Evolutionary conservation across 2,888 invertebrate species (phyloP).

Genomic region (Conistra vaccinii): DNA sequence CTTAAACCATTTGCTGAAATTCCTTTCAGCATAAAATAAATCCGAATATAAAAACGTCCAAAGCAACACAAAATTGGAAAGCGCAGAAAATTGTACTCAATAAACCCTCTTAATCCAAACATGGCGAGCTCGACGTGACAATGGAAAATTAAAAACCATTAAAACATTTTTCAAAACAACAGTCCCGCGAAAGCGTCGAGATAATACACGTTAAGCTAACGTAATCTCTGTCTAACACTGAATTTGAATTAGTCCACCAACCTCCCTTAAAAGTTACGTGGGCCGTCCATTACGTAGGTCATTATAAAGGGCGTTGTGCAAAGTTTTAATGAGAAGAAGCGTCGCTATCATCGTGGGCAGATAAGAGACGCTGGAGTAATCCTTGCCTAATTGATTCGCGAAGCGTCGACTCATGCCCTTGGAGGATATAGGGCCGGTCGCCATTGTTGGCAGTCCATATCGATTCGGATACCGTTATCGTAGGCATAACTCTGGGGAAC

Average conservation of each 20-base stretch:
- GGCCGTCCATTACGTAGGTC: conserved; percentile 76
- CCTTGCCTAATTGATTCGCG: conserved; percentile 82
- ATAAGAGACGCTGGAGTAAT: conserved; percentile 73
- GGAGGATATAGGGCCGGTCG: conserved; percentile 57
- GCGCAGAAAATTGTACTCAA: conserved; percentile 45
- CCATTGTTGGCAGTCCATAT: conserved; percentile 59
- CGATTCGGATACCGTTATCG: conserved; percentile 62
- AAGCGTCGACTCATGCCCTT: conserved; percentile 73
- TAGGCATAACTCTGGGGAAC: conserved; percentile 53
- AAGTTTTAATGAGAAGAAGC: conserved; percentile 85
- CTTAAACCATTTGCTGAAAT: conserved; percentile 20
- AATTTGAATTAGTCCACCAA: conserved; percentile 74
- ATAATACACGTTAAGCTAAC: conserved; percentile 63
- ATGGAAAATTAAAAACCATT: conserved; percentile 64
- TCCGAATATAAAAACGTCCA: conserved; percentile 10
- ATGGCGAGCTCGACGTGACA: conserved; percentile 50
- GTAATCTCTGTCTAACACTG: conserved; percentile 68
- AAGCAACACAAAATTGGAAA: conserved; percentile 29
- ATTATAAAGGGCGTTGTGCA: conserved; percentile 77
- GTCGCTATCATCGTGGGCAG: conserved; percentile 72
- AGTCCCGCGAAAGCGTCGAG: conserved; percentile 49
- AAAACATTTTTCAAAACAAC: conserved; percentile 63
- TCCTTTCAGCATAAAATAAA: conserved; percentile 18
- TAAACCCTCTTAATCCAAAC: conserved; percentile 58
- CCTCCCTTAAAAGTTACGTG: conserved; percentile 70